These are phyloP conservation scores for Rana temporaria DNA, from an alignment of 2,113 vertebrate genomes.

Conservation along the genomic window DNA sequence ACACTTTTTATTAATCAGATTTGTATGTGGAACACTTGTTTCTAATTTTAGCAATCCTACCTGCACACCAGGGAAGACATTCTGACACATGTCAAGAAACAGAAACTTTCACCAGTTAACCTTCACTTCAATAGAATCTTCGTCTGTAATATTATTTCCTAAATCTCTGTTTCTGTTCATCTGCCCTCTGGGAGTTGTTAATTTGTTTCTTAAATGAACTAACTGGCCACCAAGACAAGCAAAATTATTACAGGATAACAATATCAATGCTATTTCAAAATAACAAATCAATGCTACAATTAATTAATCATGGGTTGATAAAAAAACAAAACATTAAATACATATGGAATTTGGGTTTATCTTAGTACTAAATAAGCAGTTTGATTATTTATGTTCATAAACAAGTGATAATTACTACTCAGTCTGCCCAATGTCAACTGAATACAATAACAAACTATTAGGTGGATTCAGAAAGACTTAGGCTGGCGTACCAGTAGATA, in stretches of 20 bases:
- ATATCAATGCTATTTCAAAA: background rate
- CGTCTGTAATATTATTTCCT: slow-evolving; percentile 50
- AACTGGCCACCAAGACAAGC: slow-evolving; percentile 42
- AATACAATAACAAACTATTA: too few relatives aligned
- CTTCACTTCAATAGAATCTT: slow-evolving; percentile 46
- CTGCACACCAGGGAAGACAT: slow-evolving; percentile 30
- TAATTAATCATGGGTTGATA: too few relatives aligned
- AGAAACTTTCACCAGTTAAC: slow-evolving; percentile 49
- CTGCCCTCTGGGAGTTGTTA: slow-evolving; percentile 47
- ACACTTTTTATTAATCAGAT: slow-evolving; percentile 49
- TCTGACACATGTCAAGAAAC: slow-evolving; percentile 57
- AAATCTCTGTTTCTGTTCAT: slow-evolving; percentile 55
- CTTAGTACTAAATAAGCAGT: too few relatives aligned
- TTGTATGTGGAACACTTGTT: slow-evolving; percentile 39
- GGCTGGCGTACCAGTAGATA: too few relatives aligned
- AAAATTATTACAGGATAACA: background rate
- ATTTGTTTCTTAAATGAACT: slow-evolving; percentile 24
- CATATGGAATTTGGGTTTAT: too few relatives aligned
- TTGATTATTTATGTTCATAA: too few relatives aligned
- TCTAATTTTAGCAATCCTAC: slow-evolving; percentile 49
- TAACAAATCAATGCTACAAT: too few relatives aligned
- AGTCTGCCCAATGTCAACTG: too few relatives aligned
- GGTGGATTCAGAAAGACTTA: too few relatives aligned
- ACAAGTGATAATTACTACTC: too few relatives aligned
- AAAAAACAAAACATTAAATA: too few relatives aligned